A percentile compares a stretch with the other conserved stretches of the same genome.
Evolutionary conservation across 1,140 invertebrate genomes (phyloP).

Genomic region (Aplysia californica): DNA sequence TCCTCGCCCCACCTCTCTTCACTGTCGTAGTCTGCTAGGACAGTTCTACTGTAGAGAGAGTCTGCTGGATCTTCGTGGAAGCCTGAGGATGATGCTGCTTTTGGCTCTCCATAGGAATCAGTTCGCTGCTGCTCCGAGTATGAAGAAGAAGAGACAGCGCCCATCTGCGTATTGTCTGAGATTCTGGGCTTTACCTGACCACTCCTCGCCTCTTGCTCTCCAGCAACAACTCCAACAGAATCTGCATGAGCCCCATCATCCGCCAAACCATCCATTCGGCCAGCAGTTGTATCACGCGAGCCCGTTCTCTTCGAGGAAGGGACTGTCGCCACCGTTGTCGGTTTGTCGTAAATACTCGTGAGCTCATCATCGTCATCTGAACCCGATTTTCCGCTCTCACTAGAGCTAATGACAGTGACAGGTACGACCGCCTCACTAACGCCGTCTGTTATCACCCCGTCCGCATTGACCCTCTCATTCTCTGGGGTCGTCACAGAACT

Average conservation of each 20-base stretch:
- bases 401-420: background rate
- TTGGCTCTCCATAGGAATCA: background rate
- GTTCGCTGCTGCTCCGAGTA: too few relatives aligned
- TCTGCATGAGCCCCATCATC: too few relatives aligned
- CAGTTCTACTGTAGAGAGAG: background rate
- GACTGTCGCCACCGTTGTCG: background rate
- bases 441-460: background rate
- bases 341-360: constrained; percentile 16
- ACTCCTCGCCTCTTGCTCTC: background rate
- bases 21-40: background rate
- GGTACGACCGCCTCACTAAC: background rate
- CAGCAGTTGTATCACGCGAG: background rate
- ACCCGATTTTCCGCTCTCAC: background rate
- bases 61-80: background rate
- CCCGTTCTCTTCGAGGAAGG: background rate
- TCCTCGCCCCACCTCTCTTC: background rate
- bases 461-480: background rate
- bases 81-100: background rate
- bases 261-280: background rate
- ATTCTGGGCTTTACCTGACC: too few relatives aligned
- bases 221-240: too few relatives aligned
- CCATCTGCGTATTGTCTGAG: background rate
- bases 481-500: constrained; percentile 34
- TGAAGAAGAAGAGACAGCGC: background rate
- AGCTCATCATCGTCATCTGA: background rate